Base-by-base conservation (phyloP, 2,113 vertebrate genomes). In the Pelecanus crispus region DNA sequence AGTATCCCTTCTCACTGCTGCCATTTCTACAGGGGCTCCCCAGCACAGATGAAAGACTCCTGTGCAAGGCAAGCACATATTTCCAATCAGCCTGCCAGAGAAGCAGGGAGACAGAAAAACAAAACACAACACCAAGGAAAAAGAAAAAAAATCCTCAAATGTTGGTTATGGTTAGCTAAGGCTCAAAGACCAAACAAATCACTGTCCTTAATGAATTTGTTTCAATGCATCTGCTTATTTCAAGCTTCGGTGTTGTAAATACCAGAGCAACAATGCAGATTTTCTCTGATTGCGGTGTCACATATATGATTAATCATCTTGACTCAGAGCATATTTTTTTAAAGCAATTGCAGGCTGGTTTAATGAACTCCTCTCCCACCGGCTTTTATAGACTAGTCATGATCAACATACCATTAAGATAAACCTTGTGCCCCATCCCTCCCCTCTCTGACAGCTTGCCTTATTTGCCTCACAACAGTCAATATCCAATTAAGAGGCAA, bases 381-480 rank as follows among this genome's bases (percentile, higher is more conserved):
- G 93, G 95, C 71, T 94, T 97, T 95, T 93, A 97, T 84, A 97
- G 94, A 96, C 92, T 94, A 77, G 38, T 72, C 86, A 95, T 77
- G 67, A 93, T 94, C 88, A 94, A 82, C 82, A 84, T 88, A 92
- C 67, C 91, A 91, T 73, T 92, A 94, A 81, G 84, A 72, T 74
- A 96, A 94, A 95, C 74, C 65, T 92, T 5, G 4, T 13, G 34
- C 80, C 82, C 67, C 77, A 93, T 85, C 56, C 91, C 44, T 62
- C 73, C 86, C 93, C 74, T 66, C 93, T 66, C 93, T 70, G 84
- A 86, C 71, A 90, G 70, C 85, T 96, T 90, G 73, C 65, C 94
- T 92, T 92, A 97, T 96, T 94, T 95, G 95, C 95, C 88, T 97
- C 95, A 91, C 50, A 96, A 94, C 94, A 96, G 96, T 95, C 92